Base-by-base conservation (phyloP, 2,113 vertebrate genomes). In the Seriola aureovittata region DNA sequence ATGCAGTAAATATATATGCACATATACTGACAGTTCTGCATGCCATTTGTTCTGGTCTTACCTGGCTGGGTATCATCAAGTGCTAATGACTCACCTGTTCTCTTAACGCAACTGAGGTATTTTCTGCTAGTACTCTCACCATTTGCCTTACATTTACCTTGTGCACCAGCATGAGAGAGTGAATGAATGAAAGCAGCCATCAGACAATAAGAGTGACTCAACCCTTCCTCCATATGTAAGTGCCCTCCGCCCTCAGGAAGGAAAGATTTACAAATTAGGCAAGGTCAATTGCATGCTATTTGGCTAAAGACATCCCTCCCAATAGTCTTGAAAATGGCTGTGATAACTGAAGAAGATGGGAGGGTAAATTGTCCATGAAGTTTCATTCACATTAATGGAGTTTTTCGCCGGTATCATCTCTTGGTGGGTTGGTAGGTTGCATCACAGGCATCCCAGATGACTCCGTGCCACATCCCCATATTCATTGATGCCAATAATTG, bases 151-250 rank as follows among this genome's bases (percentile, higher is more conserved):
- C 59, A 38, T 16, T 78, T 80, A 80, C 54, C 54, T 50, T 65
- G 13, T 64, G 17, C 5, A 44, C 0, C 16, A 34, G 63, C 36
- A 19, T 21, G 36, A 40, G 13, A 68, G 44, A 12, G 13, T 25
- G 54, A 32, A 74, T 64, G 59, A 72, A 71, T 54, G 54, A 79
- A 74, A 71, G 32, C 64, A 58, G 46, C 25, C 40, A 52, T 58
- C 40, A 48, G 6, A 63, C 40, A 79, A 25, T 66, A 21, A 63
- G 14, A 34, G 17, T 87, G 86, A 88, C 71, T 91, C 92, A 88
- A 54, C 42, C 46, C 8, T 58, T 19, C 29, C 23, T 42, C 3
- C 63, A 34, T 34, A 52, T 55, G 9, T 46, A 42, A 69, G 16
- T 67, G 57, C 23, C 71, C 38, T 68, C 23, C 36, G 25, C 38